Base-by-base conservation (phyloP, 2,888 invertebrate genomes). In the Melieria picta region DNA sequence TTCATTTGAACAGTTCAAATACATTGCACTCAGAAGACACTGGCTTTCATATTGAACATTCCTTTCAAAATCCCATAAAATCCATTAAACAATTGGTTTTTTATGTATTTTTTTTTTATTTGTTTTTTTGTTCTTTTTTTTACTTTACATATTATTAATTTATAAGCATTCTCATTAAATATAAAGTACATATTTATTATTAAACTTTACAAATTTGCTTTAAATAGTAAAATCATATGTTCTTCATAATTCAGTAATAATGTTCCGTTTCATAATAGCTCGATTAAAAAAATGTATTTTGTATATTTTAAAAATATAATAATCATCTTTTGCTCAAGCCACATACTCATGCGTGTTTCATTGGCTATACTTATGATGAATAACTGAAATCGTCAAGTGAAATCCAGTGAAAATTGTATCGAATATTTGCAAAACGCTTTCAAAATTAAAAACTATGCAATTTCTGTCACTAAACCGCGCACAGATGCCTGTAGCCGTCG, bases 141-240 rank as follows among this genome's bases (percentile, higher is more conserved):
- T 79, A 69, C 80, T 79, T 76, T 82, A 79, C 78, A 78, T 80
- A 77, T 79, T 79, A 78, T 79, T 76, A 77, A 76, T 84, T 84
- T 83, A 84, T 84, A 83, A 84, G 84, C 83, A 83, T 80, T 81
- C 73, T 75, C 70, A 62, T 75, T 81, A 78, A 69, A 79, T 79
- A 48, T 65, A 48, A 48, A 58, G 79, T 75, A 52, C 60, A 55
- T 55, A 60, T 55, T n/a, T 60, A 80, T 82, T 77, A 79, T 80
- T 80, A 80, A 77, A 79, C 74, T 65, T 60, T 71, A 71, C 66
- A 67, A 62, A 66, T 62, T 66, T 71, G 66, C 60, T 75, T 72
- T 69, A 65, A 76, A 77, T 75, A 74, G 74, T 77, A 75, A 72
- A 77, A 75, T 72, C 72, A 69, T 69, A 74, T 69, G 61, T 65